A percentile compares a stretch with the other conserved stretches of the same genome.
phyloP scores from a whole-genome alignment of 2,797 vertebrate genomes.

The Muscicapa striata region DNA sequence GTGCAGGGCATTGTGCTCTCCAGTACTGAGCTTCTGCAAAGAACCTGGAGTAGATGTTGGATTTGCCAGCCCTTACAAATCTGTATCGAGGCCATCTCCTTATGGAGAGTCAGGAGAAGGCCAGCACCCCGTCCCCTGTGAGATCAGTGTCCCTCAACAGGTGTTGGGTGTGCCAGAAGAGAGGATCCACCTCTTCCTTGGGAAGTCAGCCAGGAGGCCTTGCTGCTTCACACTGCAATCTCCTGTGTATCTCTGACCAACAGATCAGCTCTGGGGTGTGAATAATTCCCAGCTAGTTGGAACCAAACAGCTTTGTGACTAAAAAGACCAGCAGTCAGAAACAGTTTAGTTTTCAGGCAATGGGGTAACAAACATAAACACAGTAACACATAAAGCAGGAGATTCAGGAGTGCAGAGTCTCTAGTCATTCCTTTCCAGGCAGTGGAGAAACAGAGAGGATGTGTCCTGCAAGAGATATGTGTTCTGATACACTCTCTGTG shows the following conservation, averaged over 20 bases:
- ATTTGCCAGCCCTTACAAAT: not conserved
- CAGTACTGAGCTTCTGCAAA: not conserved
- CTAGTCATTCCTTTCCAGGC: not conserved
- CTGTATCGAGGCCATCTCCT: not conserved
- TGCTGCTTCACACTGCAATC: not conserved
- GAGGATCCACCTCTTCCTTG: conserved; percentile 26
- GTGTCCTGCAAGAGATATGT: not conserved
- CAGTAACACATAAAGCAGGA: not conserved
- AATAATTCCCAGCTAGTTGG: not conserved
- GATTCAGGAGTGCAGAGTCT: not conserved
- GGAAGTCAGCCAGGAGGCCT: conserved; percentile 20
- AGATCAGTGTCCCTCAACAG: conserved; percentile 25
- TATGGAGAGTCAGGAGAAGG: not conserved
- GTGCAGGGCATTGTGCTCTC: not conserved
- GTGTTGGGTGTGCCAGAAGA: conserved; percentile 39
- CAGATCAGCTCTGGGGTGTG: not conserved
- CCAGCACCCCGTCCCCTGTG: not conserved
- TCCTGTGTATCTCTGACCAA: not conserved
- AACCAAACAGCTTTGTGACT: not conserved
- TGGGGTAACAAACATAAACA: not conserved
- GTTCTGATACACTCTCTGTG: not conserved
- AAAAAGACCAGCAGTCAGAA: not conserved
- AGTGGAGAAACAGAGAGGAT: not conserved
- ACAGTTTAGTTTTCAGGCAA: not conserved
- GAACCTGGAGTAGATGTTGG: not conserved